Evolutionary conservation across 2,113 vertebrate genomes (phyloP).

Genomic region (Leuciscus idus): DNA sequence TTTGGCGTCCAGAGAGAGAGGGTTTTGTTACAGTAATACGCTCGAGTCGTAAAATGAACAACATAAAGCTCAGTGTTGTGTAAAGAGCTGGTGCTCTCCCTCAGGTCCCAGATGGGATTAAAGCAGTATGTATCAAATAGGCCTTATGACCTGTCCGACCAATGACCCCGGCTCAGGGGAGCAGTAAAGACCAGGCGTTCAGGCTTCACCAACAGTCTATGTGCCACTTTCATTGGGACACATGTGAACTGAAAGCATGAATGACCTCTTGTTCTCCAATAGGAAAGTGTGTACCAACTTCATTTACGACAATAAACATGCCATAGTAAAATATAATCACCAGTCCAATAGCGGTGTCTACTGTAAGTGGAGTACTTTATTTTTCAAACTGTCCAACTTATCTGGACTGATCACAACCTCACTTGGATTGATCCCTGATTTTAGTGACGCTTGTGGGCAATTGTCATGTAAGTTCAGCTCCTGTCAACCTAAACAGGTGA

Average conservation of each 20-base stretch:
- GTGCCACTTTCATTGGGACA: constrained; percentile 63
- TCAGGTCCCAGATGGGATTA: constrained; percentile 58
- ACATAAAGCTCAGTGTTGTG: constrained; percentile 52
- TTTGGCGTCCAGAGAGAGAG: constrained; percentile 20
- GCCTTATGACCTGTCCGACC: constrained; percentile 61
- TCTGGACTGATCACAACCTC: not conserved
- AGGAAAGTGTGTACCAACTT: constrained; percentile 29
- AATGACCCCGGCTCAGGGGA: constrained; percentile 72
- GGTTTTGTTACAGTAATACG: constrained; percentile 59
- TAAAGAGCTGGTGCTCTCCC: constrained; percentile 49
- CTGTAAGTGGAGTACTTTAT: not conserved
- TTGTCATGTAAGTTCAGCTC: not conserved
- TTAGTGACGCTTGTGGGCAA: not conserved
- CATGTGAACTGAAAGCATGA: constrained; percentile 55
- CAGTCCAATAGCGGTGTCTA: not conserved
- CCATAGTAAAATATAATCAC: constrained; percentile 28
- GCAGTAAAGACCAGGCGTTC: constrained; percentile 37
- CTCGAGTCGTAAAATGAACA: constrained; percentile 48
- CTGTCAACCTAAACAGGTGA: not conserved
- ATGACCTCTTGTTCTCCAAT: constrained; percentile 54
- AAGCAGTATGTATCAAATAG: constrained; percentile 64
- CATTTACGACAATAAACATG: constrained; percentile 17
- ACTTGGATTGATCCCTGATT: not conserved
- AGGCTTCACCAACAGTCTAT: constrained; percentile 56
- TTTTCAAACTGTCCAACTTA: not conserved